A percentile compares a stretch with the other conserved stretches of the same genome.
Evolutionary conservation across 2,888 invertebrate species (phyloP).

Genomic region (Dynastes grantii): DNA sequence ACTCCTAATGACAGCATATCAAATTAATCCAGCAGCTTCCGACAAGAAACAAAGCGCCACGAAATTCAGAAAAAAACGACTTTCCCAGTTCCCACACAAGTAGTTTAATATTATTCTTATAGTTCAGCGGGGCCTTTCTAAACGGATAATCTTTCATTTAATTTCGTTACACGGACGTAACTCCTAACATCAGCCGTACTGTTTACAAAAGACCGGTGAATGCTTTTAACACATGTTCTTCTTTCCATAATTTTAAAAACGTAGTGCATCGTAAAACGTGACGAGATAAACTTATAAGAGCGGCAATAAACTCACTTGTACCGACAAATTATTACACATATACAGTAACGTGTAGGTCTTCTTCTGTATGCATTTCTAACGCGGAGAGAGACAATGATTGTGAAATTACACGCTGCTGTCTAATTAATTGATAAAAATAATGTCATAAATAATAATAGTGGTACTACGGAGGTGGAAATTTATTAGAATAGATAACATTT

Average conservation of each 20-base stretch:
- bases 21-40: no score
- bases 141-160: constrained; percentile 30
- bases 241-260: constrained; percentile 37
- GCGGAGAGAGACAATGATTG: no score
- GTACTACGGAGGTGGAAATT: no score
- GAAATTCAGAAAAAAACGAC: not conserved
- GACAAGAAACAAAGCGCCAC: not conserved
- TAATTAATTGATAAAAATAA: no score
- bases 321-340: no score
- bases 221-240: constrained; percentile 42
- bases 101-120: constrained; percentile 32
- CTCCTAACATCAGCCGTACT: constrained; percentile 8
- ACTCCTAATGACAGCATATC: no score
- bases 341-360: no score
- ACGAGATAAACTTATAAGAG: constrained; percentile 14
- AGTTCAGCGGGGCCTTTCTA: constrained; percentile 31
- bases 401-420: no score
- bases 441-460: no score
- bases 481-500: no score
- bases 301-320: not conserved
- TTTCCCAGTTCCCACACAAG: constrained; percentile 40
- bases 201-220: constrained; percentile 27
- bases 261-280: constrained; percentile 20
- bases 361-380: no score
- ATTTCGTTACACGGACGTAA: constrained; percentile 8